Percentiles rank a stretch among this genome's conserved stretches.
Conservation (phyloP, 1,140 invertebrate genomes). For the Zelostemma sp. region DNA sequence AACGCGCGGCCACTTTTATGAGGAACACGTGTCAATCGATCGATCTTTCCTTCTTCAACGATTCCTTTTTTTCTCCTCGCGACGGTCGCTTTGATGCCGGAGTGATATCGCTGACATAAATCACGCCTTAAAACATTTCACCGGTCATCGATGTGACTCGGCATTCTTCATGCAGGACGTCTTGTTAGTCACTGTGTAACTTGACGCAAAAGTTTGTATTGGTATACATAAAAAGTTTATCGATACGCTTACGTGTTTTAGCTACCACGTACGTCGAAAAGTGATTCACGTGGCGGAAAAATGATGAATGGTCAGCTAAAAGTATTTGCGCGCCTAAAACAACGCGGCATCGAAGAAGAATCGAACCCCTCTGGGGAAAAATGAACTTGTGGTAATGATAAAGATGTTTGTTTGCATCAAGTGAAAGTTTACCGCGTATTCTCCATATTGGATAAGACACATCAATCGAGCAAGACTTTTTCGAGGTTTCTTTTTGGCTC, state of each 20-base stretch:
- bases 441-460: too few relatives aligned
- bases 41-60: slow-evolving; percentile 25
- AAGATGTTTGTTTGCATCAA: too few relatives aligned
- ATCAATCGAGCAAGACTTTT: too few relatives aligned
- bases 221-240: neutral
- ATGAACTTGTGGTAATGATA: too few relatives aligned
- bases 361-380: too few relatives aligned
- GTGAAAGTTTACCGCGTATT: too few relatives aligned
- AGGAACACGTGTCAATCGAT: slow-evolving; percentile 32
- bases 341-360: too few relatives aligned
- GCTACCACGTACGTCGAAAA: neutral
- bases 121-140: slow-evolving; percentile 7
- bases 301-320: too few relatives aligned
- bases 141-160: neutral
- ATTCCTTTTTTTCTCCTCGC: slow-evolving; percentile 6
- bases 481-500: too few relatives aligned
- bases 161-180: neutral
- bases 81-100: slow-evolving; percentile 7
- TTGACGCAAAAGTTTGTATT: neutral
- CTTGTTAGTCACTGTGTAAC: slow-evolving; percentile 1
- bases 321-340: too few relatives aligned
- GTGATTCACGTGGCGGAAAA: too few relatives aligned
- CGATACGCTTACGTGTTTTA: neutral
- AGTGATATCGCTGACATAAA: slow-evolving; percentile 12
- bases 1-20: slow-evolving; percentile 56